phyloP scores from a whole-genome alignment of 1,140 invertebrate species.

The Pseudomyrmex gracilis region DNA sequence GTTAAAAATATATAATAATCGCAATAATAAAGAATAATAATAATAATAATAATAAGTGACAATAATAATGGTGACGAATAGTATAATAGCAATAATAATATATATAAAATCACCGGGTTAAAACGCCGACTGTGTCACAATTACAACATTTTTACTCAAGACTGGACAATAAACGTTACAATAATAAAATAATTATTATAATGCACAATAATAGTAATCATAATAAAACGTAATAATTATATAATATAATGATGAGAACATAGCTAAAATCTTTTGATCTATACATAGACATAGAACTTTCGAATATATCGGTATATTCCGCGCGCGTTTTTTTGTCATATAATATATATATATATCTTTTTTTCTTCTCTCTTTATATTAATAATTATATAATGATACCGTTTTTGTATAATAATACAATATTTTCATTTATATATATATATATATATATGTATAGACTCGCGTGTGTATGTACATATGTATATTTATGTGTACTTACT shows the following conservation, averaged over 20 bases:
- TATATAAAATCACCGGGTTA: conserved; percentile 70
- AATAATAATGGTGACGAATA: conserved; percentile 68
- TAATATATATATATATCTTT: conserved; percentile 62
- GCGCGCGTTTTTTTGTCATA: conserved; percentile 59
- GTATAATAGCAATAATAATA: conserved; percentile 77
- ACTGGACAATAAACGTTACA: conserved; percentile 55
- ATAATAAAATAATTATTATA: conserved; percentile 52
- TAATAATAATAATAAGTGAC: conserved; percentile 73
- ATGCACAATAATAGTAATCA: conserved; percentile 72
- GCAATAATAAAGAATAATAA: conserved; percentile 67
- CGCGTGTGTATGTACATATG: conserved; percentile 64
- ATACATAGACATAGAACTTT: conserved; percentile 69
- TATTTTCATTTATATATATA: conserved; percentile 47
- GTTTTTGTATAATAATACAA: conserved; percentile 58
- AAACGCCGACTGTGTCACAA: conserved; percentile 69
- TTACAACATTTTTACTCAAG: conserved; percentile 61
- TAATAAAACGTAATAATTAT: conserved; percentile 71
- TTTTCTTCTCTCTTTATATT: conserved; percentile 57
- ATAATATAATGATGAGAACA: conserved; percentile 75
- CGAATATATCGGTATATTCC: conserved; percentile 69
- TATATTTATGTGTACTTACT: conserved; percentile 82
- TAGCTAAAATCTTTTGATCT: conserved; percentile 57
- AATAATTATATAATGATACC: conserved; percentile 22
- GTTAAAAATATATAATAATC: conserved; percentile 76
- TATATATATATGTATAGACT: conserved; percentile 38